Evolutionary conservation across 1,140 invertebrate species (phyloP), one percentile per base, ranked within the genome.

Genomic region (Probaryconus sp.): DNA sequence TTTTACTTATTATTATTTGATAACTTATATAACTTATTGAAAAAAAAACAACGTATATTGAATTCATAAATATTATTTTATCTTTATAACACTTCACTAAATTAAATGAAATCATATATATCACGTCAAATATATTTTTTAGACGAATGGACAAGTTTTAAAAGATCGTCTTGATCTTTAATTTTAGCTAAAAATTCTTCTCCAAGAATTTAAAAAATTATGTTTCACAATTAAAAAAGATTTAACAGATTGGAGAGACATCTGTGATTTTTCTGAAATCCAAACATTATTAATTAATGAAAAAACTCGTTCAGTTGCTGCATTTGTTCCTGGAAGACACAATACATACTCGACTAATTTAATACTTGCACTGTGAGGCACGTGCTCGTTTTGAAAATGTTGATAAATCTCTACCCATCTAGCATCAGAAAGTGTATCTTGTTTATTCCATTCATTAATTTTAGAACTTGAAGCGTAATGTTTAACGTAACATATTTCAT

Each of bases 171-270:
- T n/a, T n/a, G n/a, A n/a, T n/a, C n/a, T n/a, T n/a, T n/a, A n/a
- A n/a, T n/a, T n/a, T n/a, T n/a, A n/a, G n/a, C n/a, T 31, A 47
- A 17, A 47, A 47, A 47, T 47, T 47, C 43, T 30, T 47, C 2
- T n/a, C 5, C 26, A 47, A 17, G 26, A 17, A 4, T 30, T n/a
- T 10, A 5, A 24, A 9, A 47, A 47, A 47, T 47, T 47, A 18
- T 30, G 13, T 30, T 47, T 30, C 13, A 47, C 43, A 30, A 47
- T 47, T 1, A 47, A n/a, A 10, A 47, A 30, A 17, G 24, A 2
- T 10, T 47, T 47, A 2, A 47, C 26, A 17, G 43, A 30, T 47
- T 47, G 24, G 5, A 31, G 13, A 9, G 5, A 30, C 43, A 47
- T 30, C 9, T 47, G 43, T 2, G 24, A 17, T 47, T 47, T 47